These are phyloP conservation scores for Erinaceus europaeus DNA, from an alignment of 2,113 vertebrate species.

Conservation along the genomic window DNA sequence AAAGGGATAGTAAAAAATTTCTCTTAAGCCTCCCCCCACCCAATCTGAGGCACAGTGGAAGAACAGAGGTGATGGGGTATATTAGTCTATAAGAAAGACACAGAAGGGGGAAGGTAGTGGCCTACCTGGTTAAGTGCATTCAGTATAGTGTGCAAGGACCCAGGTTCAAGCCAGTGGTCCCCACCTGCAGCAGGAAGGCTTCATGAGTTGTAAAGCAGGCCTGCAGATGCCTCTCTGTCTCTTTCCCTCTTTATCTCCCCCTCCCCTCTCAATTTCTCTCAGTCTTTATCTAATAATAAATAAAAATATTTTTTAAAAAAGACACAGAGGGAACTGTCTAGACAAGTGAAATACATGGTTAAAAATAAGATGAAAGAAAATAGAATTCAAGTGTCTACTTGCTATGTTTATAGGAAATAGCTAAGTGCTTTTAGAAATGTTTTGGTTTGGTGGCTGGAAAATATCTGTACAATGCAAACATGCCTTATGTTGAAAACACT, in stretches of 20 bases:
- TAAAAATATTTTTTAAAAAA: not conserved
- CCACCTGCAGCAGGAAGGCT: too few relatives aligned
- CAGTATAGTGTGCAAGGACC: too few relatives aligned
- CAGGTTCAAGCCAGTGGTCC: too few relatives aligned
- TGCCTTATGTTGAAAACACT: not conserved
- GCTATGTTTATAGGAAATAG: not conserved
- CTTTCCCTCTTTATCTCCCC: too few relatives aligned
- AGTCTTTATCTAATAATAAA: too few relatives aligned
- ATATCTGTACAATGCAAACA: slow-evolving; percentile 41
- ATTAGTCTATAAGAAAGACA: not conserved
- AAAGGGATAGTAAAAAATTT: not conserved
- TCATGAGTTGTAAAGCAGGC: too few relatives aligned
- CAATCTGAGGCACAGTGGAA: not conserved
- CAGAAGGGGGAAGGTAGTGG: not conserved
- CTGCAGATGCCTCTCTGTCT: too few relatives aligned
- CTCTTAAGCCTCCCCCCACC: not conserved
- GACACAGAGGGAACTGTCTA: not conserved
- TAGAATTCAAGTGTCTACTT: not conserved
- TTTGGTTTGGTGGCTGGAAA: slow-evolving; percentile 19
- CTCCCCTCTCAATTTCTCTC: too few relatives aligned
- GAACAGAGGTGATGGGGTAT: not conserved
- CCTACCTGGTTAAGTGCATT: too few relatives aligned
- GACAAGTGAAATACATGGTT: not conserved
- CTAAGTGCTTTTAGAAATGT: not conserved
- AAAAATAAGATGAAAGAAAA: not conserved